phyloP scores from a whole-genome alignment of 2,113 vertebrate genomes.

The Perca fluviatilis region DNA sequence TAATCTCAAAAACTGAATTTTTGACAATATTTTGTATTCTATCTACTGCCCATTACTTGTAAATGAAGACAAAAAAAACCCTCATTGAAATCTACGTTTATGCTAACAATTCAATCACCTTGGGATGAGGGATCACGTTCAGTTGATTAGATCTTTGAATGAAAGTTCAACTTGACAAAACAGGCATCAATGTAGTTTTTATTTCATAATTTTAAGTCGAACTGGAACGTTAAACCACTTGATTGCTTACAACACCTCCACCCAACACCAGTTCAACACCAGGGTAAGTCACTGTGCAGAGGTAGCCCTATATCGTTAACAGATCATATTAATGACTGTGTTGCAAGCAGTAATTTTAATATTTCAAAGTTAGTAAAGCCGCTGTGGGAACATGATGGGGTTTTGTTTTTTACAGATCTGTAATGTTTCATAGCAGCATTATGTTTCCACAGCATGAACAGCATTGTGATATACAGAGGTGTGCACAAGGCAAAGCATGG shows the following conservation, averaged over 20 bases:
- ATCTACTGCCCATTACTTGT: too few species aligned
- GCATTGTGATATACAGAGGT: constrained; percentile 2
- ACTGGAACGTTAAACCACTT: background rate
- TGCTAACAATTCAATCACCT: background rate
- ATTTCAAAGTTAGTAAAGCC: constrained; percentile 35
- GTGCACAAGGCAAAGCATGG: constrained; percentile 37
- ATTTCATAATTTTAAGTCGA: constrained; percentile 10
- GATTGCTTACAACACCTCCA: background rate
- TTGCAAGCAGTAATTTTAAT: constrained; percentile 28
- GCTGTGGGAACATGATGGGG: background rate
- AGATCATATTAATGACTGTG: constrained; percentile 12
- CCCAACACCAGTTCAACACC: background rate
- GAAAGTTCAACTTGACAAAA: constrained; percentile 3
- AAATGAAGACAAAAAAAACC: too few species aligned
- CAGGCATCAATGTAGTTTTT: background rate
- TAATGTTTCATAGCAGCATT: background rate
- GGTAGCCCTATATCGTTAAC: constrained; percentile 39
- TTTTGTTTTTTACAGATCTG: background rate
- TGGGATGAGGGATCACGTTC: background rate
- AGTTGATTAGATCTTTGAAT: background rate
- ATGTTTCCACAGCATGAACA: background rate
- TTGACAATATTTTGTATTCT: too few species aligned
- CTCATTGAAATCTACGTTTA: background rate
- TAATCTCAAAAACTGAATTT: too few species aligned
- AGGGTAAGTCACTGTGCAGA: constrained; percentile 23